Base-by-base conservation (phyloP, 2,797 vertebrate species). In the Zalophus californianus region DNA sequence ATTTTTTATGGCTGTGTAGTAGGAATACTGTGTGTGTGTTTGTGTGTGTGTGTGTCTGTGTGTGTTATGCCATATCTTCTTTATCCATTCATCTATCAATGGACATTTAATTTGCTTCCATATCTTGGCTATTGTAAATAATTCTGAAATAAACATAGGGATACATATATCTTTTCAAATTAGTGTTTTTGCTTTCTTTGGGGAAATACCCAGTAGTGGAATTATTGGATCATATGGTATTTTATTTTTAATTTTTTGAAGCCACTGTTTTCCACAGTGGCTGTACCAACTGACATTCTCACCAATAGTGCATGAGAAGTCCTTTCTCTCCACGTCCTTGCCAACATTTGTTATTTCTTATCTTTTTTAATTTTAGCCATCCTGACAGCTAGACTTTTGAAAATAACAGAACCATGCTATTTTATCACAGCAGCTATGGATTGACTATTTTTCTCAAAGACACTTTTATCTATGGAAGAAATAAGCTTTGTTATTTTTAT, bases 401-500 rank as follows among this genome's bases (percentile, higher is more conserved):
- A 94, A 90, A 87, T 38, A 85, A 75, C 54, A 86, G 16, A 93
- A 15, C 41, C 3, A 1, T 41, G 2, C 14, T 83, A 14, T 18
- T 85, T 15, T 90, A n/a, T 62, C 56, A 64, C 0, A 95, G 35
- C 13, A 90, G 13, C 68, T 66, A 86, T n/a, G 83, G 70, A 82
- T 15, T 73, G 35, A 20, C 38, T 32, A 50, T 64, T 89, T 82
- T 92, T 78, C 83, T 10, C 27, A 91, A 70, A 96, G 60, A 41
- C 50, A 72, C 13, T 41, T 0, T 82, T 20, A 58, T 70, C 8
- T 44, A 73, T 85, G 41, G 25, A 86, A 91, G 52, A 95, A 89
- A 96, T 62, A 86, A 92, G 29, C 23, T 52, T 62, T 7, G 48
- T 72, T 88, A 66, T 89, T 87, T 86, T 77, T 44, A 83, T 75